Evolutionary conservation across 2,113 vertebrate genomes (phyloP).

Genomic region (Pedetes capensis): DNA sequence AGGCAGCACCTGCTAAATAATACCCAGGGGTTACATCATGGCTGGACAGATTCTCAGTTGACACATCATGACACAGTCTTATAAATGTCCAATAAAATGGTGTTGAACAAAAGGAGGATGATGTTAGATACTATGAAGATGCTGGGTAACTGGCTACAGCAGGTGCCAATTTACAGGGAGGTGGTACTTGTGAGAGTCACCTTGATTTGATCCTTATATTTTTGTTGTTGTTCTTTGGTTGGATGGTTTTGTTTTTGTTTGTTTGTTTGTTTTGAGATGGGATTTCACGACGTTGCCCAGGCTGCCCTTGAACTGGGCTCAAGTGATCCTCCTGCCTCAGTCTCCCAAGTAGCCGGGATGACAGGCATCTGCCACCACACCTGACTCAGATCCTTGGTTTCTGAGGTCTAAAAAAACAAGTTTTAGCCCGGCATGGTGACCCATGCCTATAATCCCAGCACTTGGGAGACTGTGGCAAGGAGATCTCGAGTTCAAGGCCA

Average conservation of each 20-base stretch:
- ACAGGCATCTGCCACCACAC: not conserved
- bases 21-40: no score
- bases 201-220: not conserved
- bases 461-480: not conserved
- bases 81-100: not conserved
- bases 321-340: not conserved
- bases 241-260: not conserved
- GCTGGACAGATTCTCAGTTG: no score
- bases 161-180: no score
- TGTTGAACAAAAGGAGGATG: not conserved
- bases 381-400: not conserved
- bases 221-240: no score
- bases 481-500: not conserved
- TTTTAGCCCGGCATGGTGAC: not conserved
- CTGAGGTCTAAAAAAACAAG: not conserved
- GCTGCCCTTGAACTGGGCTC: not conserved
- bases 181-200: not conserved
- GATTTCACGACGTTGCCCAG: not conserved
- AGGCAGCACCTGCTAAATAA: accelerated
- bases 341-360: not conserved
- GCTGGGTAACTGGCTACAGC: no score
- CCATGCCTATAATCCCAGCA: not conserved
- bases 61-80: not conserved
- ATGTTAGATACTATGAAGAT: not conserved
- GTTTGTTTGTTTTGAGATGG: not conserved